phyloP scores from a whole-genome alignment of 1,140 invertebrate species.

The Drosophila orena region DNA sequence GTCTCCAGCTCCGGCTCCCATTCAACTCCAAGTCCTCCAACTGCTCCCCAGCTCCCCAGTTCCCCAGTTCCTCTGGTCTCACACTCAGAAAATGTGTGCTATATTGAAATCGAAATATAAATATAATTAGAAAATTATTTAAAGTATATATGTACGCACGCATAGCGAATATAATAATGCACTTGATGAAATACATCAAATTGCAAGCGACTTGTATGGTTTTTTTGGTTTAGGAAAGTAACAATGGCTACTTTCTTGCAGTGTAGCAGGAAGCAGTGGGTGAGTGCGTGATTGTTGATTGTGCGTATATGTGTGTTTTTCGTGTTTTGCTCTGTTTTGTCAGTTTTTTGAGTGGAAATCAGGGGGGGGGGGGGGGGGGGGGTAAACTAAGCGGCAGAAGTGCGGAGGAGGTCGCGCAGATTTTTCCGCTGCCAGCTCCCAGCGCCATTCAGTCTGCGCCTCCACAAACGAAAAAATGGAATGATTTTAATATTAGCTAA shows the following conservation, averaged over 20 bases:
- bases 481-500: slow-evolving; percentile 84
- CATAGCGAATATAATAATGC: no score
- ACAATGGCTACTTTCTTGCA: not conserved
- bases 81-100: not conserved
- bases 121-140: no score
- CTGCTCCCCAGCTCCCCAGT: not conserved
- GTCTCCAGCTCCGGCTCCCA: no score
- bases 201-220: no score
- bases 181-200: no score
- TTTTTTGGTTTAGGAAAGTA: no score
- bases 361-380: slow-evolving; percentile 11
- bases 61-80: not conserved
- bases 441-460: slow-evolving; percentile 70
- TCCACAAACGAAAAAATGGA: slow-evolving; percentile 27
- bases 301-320: slow-evolving; percentile 30
- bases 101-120: no score
- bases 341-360: slow-evolving; percentile 18
- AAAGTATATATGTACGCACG: no score
- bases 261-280: not conserved
- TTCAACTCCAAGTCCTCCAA: no score
- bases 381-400: slow-evolving; percentile 3
- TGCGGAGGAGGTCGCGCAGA: not conserved
- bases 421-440: slow-evolving; percentile 33
- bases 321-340: slow-evolving; percentile 40
- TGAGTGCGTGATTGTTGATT: slow-evolving; percentile 68